These are phyloP conservation scores for Gibbula magus DNA, from an alignment of 2,888 invertebrate genomes.

Conservation along the genomic window DNA sequence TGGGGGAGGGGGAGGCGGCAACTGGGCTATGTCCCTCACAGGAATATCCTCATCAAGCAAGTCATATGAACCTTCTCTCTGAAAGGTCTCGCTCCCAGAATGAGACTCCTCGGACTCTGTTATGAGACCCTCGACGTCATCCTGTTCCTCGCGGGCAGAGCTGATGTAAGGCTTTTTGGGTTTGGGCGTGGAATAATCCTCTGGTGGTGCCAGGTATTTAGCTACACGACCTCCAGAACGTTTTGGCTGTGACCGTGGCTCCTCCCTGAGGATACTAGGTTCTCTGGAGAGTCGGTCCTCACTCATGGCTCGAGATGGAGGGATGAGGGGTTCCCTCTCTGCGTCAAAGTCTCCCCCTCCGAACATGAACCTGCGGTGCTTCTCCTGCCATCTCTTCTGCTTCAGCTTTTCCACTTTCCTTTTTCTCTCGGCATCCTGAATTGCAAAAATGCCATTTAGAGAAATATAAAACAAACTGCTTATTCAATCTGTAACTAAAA, in stretches of 20 bases:
- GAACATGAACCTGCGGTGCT: slow-evolving; percentile 65
- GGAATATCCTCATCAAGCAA: slow-evolving; percentile 46
- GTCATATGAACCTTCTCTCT: slow-evolving; percentile 53
- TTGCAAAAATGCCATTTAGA: slow-evolving; percentile 12
- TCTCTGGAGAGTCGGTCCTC: slow-evolving; percentile 31
- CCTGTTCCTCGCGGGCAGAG: slow-evolving; percentile 13
- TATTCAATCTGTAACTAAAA: no score
- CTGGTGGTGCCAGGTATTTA: slow-evolving; percentile 28
- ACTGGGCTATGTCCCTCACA: slow-evolving; percentile 11
- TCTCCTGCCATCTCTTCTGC: slow-evolving; percentile 69
- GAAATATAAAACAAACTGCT: no score
- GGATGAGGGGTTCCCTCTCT: slow-evolving; percentile 52
- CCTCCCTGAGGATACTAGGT: slow-evolving; percentile 23
- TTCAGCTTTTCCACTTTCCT: slow-evolving; percentile 67
- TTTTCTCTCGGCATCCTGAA: slow-evolving; percentile 68
- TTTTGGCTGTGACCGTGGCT: background rate
- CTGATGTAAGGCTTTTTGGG: slow-evolving; percentile 26
- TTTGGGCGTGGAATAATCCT: slow-evolving; percentile 17
- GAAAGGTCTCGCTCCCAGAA: slow-evolving; percentile 49
- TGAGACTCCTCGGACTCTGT: slow-evolving; percentile 38
- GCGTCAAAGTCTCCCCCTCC: slow-evolving; percentile 57
- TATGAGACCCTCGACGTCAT: slow-evolving; percentile 30
- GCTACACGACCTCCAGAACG: slow-evolving; percentile 1
- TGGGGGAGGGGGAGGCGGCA: slow-evolving; percentile 29
- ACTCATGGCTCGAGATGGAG: slow-evolving; percentile 41